phyloP scores from a whole-genome alignment of 2,797 vertebrate genomes.

The Eulemur coronatus region DNA sequence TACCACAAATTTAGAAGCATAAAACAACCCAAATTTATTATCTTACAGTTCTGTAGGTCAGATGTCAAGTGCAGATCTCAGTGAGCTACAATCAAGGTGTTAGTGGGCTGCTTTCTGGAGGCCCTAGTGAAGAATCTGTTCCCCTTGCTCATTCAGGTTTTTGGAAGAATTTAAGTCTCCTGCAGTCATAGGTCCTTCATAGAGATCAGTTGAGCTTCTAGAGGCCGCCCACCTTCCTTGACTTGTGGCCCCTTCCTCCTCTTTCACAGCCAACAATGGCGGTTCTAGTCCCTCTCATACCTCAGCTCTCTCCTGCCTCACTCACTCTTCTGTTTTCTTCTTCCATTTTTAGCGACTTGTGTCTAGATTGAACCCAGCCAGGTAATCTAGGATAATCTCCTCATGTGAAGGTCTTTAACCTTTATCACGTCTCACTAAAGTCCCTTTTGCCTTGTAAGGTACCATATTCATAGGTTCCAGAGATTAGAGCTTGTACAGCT shows the following conservation, averaged over 20 bases:
- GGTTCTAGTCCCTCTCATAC: neutral
- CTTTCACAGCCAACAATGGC: neutral
- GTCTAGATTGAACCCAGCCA: neutral
- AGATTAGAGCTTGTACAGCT: neutral
- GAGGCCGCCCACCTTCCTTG: neutral
- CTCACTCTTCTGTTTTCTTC: neutral
- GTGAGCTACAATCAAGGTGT: neutral
- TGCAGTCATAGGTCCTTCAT: neutral
- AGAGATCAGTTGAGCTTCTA: neutral
- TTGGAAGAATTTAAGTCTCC: neutral
- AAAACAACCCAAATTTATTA: neutral
- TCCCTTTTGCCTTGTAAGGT: neutral
- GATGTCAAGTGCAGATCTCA: neutral
- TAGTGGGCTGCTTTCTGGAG: neutral
- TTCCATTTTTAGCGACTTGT: neutral
- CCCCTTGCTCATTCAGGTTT: neutral
- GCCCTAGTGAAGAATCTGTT: neutral
- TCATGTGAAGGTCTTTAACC: neutral
- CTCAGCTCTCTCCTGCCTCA: neutral
- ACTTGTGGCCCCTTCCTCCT: neutral
- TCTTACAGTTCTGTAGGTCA: neutral
- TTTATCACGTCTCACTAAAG: neutral
- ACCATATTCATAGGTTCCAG: neutral
- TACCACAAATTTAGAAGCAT: neutral
- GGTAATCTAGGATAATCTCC: neutral